These are phyloP conservation scores for Eupleurogrammus muticus DNA, from an alignment of 2,797 vertebrate species.

Conservation along the genomic window DNA sequence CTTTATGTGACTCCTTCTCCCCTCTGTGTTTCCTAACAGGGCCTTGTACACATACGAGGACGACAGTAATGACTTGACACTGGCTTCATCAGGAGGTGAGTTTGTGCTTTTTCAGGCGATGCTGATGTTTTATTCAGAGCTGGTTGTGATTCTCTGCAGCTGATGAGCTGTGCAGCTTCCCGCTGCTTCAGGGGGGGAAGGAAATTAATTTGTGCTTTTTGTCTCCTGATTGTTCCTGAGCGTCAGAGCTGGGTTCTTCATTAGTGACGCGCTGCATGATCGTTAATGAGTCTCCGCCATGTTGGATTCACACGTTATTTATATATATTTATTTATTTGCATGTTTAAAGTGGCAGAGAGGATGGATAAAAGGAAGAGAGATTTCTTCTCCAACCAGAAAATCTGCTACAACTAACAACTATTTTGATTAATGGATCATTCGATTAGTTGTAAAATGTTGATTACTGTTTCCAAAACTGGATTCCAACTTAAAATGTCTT, in stretches of 20 bases:
- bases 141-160: neutral
- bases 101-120: neutral
- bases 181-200: neutral
- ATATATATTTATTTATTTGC: too few relatives aligned
- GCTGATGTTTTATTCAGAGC: too few relatives aligned
- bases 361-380: too few relatives aligned
- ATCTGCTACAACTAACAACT: too few relatives aligned
- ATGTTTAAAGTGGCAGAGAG: too few relatives aligned
- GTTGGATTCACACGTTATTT: slow-evolving; percentile 7
- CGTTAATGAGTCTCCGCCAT: slow-evolving; percentile 31
- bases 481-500: too few relatives aligned
- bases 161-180: slow-evolving; percentile 46
- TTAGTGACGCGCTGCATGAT: slow-evolving; percentile 31
- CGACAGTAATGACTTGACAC: slow-evolving; percentile 89
- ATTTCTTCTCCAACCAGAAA: too few relatives aligned
- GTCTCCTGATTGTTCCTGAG: slow-evolving; percentile 30
- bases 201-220: neutral
- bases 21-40: slow-evolving; percentile 78
- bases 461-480: too few relatives aligned
- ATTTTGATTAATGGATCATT: too few relatives aligned
- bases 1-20: too few relatives aligned
- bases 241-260: slow-evolving; percentile 23
- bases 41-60: slow-evolving; percentile 96
- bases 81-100: slow-evolving; percentile 94
- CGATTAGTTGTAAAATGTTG: too few relatives aligned